A percentile compares a stretch with the other conserved stretches of the same genome.
Evolutionary conservation across 2,888 invertebrate genomes (phyloP).

Genomic region (Pammene aurita): DNA sequence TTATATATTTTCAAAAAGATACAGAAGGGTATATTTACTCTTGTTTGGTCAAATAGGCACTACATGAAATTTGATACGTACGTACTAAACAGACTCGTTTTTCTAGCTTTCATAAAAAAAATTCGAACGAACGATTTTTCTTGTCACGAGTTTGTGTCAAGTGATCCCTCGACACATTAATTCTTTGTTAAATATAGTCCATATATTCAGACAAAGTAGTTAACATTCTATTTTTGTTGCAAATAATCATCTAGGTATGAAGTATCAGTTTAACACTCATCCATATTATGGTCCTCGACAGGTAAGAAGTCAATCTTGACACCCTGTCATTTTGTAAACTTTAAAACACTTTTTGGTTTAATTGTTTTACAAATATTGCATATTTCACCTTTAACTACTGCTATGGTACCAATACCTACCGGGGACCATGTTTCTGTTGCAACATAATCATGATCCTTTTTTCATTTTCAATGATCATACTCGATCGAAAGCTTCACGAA

Average conservation of each 20-base stretch:
- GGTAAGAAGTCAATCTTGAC: not conserved
- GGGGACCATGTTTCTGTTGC: not conserved
- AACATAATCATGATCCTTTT: not conserved
- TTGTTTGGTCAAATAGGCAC: not conserved
- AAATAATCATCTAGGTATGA: not conserved
- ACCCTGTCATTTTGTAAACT: not conserved
- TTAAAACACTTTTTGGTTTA: not conserved
- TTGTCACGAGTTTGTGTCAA: not conserved
- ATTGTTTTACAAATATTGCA: not conserved
- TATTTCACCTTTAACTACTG: not conserved
- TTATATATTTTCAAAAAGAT: too few species aligned
- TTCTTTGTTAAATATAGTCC: conserved; percentile 37
- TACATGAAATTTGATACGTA: not conserved
- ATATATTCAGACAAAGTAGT: conserved; percentile 34
- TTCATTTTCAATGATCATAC: conserved; percentile 22
- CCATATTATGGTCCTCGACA: not conserved
- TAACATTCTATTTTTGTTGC: not conserved
- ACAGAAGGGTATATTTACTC: too few species aligned
- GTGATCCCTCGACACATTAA: not conserved
- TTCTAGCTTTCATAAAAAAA: not conserved
- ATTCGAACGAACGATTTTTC: conserved; percentile 19
- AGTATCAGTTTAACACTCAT: not conserved
- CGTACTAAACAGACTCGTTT: not conserved
- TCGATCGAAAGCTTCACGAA: conserved; percentile 29
- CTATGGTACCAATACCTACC: not conserved